Evolutionary conservation across 2,888 invertebrate species (phyloP).

Genomic region (Antheraea assamensis): DNA sequence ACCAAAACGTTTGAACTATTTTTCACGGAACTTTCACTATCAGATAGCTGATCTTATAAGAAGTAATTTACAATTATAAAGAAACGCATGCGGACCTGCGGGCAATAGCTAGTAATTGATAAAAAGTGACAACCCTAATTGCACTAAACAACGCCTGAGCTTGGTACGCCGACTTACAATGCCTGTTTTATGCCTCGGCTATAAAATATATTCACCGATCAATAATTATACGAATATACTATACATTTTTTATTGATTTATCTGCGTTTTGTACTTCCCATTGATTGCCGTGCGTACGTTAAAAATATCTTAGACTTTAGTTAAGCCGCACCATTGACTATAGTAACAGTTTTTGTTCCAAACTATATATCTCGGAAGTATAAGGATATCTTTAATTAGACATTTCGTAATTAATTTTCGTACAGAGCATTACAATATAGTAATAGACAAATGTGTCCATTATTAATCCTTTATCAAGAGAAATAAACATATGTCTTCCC

Average conservation of each 20-base stretch:
- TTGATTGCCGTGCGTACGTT: background rate
- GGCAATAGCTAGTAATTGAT: no score
- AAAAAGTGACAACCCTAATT: conserved; percentile 2
- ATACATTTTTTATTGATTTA: background rate
- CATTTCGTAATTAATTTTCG: background rate
- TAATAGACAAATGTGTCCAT: background rate
- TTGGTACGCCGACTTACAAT: background rate
- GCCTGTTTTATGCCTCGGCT: background rate
- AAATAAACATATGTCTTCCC: background rate
- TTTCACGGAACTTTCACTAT: no score
- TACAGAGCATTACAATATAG: background rate
- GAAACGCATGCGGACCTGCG: no score
- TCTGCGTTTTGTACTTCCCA: background rate
- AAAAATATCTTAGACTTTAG: background rate
- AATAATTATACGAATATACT: background rate
- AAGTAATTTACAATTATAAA: no score
- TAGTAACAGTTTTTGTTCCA: background rate
- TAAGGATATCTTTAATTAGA: background rate
- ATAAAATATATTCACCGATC: conserved; percentile 1
- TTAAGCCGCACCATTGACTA: background rate
- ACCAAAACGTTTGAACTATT: no score
- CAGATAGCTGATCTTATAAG: no score
- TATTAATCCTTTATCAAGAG: background rate
- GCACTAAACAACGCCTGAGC: background rate
- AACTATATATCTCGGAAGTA: background rate